Evolutionary conservation across 2,888 invertebrate genomes (phyloP), one percentile per base, ranked within the genome.

Genomic region (Cyclophora punctaria): DNA sequence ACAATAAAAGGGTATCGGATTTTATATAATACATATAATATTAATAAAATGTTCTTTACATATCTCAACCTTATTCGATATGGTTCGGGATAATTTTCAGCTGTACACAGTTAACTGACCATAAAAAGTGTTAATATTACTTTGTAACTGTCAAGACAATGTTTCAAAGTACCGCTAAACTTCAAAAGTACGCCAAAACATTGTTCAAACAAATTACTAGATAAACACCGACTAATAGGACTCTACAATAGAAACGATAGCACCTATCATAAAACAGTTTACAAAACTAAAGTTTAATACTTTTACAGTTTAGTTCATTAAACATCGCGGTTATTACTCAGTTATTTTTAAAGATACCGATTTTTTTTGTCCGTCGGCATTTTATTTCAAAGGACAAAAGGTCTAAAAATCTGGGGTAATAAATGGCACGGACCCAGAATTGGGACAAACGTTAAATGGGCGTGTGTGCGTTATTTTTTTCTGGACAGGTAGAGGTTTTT

Each of bases 371-470:
- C 72, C 71, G 76, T 64, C 76, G 78, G 80, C 62, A 52, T 62
- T 60, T 69, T 63, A 52, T 56, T 53, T 59, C 62, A 66, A 62
- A 60, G 69, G 73, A 78, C 75, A 77, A 80, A 75, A 67, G 68
- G 48, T 62, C 69, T 55, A 70, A 69, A 80, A 74, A 64, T 55
- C 55, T 52, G 46, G 52, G 46, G 61, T 74, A 78, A 83, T 77
- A 83, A 81, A 83, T 78, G 80, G 74, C 69, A 71, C 66, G 68
- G 66, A 37, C 52, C 69, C 73, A 62, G 64, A 71, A 73, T 72
- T 67, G 69, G 75, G 74, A 71, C 72, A 69, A 60, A 62, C 69
- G 67, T 69, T 66, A 71, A 76, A 77, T 72, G 68, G 64, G 53
- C 61, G 55, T 64, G 69, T 73, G 57, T 71, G 73, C 66, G 64